Conservation (phyloP, 2,113 vertebrate species). For the Brachyhypopomus occidentalis region DNA sequence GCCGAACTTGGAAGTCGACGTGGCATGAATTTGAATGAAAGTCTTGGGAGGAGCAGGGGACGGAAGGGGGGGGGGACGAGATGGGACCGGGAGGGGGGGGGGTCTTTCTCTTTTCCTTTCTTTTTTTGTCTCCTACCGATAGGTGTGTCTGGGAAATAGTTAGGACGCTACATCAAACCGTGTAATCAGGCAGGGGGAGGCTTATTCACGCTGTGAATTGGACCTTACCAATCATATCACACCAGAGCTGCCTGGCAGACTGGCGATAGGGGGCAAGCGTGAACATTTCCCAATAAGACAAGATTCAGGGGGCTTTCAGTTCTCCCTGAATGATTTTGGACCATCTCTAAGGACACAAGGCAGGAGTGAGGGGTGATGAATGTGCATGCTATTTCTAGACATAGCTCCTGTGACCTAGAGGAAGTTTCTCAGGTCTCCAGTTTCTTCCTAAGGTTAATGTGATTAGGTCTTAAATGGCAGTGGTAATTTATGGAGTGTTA, state of each 20-base stretch:
- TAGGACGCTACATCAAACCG: constrained; percentile 46
- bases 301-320: constrained; percentile 35
- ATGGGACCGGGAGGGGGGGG: too few relatives aligned
- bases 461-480: constrained; percentile 28
- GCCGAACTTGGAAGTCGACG: constrained; percentile 35
- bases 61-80: too few relatives aligned
- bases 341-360: constrained; percentile 17
- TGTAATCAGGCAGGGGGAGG: constrained; percentile 44
- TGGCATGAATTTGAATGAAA: constrained; percentile 53
- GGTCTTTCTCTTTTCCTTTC: neutral
- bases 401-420: constrained; percentile 5
- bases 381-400: constrained; percentile 42
- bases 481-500: constrained; percentile 20
- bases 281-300: constrained; percentile 39
- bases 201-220: constrained; percentile 50
- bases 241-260: constrained; percentile 41
- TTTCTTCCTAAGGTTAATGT: constrained; percentile 45
- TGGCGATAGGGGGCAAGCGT: constrained; percentile 25
- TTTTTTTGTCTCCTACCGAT: constrained; percentile 35
- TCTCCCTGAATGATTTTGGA: constrained; percentile 24
- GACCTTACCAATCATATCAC: constrained; percentile 47
- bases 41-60: constrained; percentile 8
- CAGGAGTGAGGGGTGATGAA: constrained; percentile 36
- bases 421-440: constrained; percentile 12
- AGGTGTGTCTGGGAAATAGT: constrained; percentile 37